Conservation (phyloP, 1,140 invertebrate genomes). For the Drusus annulatus region DNA sequence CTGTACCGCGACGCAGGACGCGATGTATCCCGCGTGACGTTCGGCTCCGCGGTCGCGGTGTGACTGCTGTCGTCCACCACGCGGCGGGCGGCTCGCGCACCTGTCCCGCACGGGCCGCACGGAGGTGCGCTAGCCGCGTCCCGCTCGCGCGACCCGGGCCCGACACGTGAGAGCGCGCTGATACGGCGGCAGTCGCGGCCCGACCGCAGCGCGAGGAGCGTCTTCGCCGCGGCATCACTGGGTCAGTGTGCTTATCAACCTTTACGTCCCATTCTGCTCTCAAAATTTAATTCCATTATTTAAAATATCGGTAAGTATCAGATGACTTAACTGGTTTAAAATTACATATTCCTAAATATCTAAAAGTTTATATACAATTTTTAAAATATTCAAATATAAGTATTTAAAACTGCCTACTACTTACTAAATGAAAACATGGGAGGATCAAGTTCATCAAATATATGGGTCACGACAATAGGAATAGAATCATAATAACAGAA, state of each 20-base stretch:
- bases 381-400: too few species aligned
- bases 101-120: conserved; percentile 28
- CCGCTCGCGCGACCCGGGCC: neutral
- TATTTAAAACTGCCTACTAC: too few species aligned
- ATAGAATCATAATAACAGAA: too few species aligned
- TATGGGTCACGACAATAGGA: too few species aligned
- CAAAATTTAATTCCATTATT: too few species aligned
- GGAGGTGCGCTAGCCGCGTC: conserved; percentile 42
- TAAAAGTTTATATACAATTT: too few species aligned
- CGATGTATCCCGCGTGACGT: conserved; percentile 22
- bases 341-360: too few species aligned
- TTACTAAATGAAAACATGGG: too few species aligned
- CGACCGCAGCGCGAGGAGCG: conserved; percentile 12
- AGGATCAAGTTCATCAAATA: too few species aligned
- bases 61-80: conserved; percentile 33
- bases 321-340: too few species aligned
- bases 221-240: conserved; percentile 6
- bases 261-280: neutral
- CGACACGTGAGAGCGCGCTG: conserved; percentile 15
- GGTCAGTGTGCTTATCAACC: conserved; percentile 2
- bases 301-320: too few species aligned
- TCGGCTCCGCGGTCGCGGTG: conserved; percentile 41
- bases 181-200: conserved; percentile 37
- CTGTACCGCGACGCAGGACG: conserved; percentile 24
- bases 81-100: conserved; percentile 7